These are phyloP conservation scores for Pangasius sanitwongsei DNA, from an alignment of 2,797 vertebrate genomes.

Conservation along the genomic window DNA sequence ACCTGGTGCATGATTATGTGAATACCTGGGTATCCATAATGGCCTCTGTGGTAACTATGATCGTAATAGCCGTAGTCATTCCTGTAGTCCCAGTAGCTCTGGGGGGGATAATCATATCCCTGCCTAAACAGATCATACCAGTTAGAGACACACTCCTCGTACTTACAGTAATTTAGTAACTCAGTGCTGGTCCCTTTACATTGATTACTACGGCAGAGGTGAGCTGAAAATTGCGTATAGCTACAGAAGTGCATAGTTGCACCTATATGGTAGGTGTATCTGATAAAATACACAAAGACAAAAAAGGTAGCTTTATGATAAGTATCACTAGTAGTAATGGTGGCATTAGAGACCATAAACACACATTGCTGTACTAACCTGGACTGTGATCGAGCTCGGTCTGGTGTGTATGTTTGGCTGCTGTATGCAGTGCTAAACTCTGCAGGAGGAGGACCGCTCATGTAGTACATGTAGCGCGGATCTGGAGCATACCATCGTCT, in stretches of 20 bases:
- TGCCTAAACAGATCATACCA: slow-evolving; percentile 67
- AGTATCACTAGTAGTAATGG: no score
- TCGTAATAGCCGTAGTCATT: slow-evolving; percentile 70
- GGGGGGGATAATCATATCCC: slow-evolving; percentile 70
- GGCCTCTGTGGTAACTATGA: slow-evolving; percentile 66
- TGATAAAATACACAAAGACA: neutral
- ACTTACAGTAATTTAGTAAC: slow-evolving; percentile 1
- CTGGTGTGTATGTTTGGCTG: slow-evolving; percentile 55
- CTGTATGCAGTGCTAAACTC: slow-evolving; percentile 55
- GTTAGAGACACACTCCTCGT: neutral
- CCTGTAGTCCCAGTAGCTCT: slow-evolving; percentile 67
- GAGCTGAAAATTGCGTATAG: neutral
- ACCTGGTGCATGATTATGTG: neutral
- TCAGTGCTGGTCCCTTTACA: neutral
- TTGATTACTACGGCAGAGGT: neutral
- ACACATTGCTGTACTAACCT: slow-evolving; percentile 62
- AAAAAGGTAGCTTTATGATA: neutral
- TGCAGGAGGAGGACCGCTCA: slow-evolving; percentile 52
- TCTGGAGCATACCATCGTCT: slow-evolving; percentile 60
- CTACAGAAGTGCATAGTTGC: neutral
- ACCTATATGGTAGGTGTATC: neutral
- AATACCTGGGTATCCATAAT: slow-evolving; percentile 65
- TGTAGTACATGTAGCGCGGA: slow-evolving; percentile 51
- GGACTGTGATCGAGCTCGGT: slow-evolving; percentile 61
- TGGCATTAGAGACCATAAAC: neutral